Conservation (phyloP, 2,797 vertebrate genomes). For the Rhincodon typus region DNA sequence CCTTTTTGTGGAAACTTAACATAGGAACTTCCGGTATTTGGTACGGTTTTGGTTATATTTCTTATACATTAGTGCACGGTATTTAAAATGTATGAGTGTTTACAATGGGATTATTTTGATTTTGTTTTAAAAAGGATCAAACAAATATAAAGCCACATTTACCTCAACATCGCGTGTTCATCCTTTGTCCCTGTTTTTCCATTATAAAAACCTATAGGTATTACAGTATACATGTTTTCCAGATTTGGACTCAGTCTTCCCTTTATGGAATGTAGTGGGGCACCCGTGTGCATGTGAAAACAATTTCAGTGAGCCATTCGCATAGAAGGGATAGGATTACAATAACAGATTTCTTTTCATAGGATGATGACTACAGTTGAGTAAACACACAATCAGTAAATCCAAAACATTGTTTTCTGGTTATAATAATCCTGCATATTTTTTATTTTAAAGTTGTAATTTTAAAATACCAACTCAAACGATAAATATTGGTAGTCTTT, state of each 20-base stretch:
- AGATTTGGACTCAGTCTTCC: neutral
- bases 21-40: conserved; percentile 10
- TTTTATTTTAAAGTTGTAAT: neutral
- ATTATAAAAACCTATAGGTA: neutral
- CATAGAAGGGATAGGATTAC: neutral
- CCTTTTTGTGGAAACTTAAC: conserved; percentile 2
- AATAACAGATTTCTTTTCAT: neutral
- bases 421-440: neutral
- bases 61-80: conserved; percentile 22
- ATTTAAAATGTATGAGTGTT: conserved; percentile 36
- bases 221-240: neutral
- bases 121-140: conserved; percentile 33
- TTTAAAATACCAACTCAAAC: neutral
- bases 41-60: conserved; percentile 24
- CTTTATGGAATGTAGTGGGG: neutral
- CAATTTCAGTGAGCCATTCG: neutral
- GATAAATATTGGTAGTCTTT: neutral
- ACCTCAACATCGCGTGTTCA: conserved; percentile 23
- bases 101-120: conserved; percentile 27
- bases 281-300: neutral
- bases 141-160: conserved; percentile 32
- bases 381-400: neutral
- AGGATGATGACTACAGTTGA: neutral
- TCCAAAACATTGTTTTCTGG: neutral
- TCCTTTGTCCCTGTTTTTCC: conserved; percentile 28